These are phyloP conservation scores for Belgica antarctica DNA, from an alignment of 2,888 invertebrate genomes.

Conservation along the genomic window DNA sequence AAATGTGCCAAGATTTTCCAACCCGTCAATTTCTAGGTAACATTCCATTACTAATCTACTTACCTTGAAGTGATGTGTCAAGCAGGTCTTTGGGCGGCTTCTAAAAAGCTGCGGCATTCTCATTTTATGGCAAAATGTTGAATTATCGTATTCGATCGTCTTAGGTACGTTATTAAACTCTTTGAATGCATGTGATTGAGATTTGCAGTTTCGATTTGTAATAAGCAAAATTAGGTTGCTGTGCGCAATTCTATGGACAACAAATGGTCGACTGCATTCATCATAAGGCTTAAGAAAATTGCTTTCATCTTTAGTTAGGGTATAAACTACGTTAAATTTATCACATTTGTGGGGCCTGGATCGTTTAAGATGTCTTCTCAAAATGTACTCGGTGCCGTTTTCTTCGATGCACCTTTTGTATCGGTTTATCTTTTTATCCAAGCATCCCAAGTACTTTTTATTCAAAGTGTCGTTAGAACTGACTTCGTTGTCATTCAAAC, in stretches of 20 bases:
- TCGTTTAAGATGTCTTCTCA: slow-evolving; percentile 13
- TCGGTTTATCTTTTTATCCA: background rate
- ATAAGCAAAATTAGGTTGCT: slow-evolving; percentile 41
- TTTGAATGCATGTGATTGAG: background rate
- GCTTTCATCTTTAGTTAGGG: slow-evolving; percentile 30
- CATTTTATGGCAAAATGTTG: slow-evolving; percentile 16
- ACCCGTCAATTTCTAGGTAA: too few species aligned
- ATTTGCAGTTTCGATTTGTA: slow-evolving; percentile 15
- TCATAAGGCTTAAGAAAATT: slow-evolving; percentile 36
- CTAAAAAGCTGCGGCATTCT: background rate
- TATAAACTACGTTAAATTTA: slow-evolving; percentile 33
- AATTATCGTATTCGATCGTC: background rate
- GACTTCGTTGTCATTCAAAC: background rate
- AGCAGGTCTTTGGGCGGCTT: background rate
- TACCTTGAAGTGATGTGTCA: background rate
- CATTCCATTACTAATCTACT: too few species aligned
- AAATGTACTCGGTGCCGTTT: background rate
- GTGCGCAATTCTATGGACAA: slow-evolving; percentile 28
- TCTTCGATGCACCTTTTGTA: background rate
- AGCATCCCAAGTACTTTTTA: background rate
- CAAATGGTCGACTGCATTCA: slow-evolving; percentile 36
- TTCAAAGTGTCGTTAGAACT: background rate
- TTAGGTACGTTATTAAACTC: background rate
- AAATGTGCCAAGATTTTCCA: too few species aligned
- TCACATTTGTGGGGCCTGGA: slow-evolving; percentile 38